Conservation (phyloP, 2,113 vertebrate species). For the Diphyllodes magnificus region DNA sequence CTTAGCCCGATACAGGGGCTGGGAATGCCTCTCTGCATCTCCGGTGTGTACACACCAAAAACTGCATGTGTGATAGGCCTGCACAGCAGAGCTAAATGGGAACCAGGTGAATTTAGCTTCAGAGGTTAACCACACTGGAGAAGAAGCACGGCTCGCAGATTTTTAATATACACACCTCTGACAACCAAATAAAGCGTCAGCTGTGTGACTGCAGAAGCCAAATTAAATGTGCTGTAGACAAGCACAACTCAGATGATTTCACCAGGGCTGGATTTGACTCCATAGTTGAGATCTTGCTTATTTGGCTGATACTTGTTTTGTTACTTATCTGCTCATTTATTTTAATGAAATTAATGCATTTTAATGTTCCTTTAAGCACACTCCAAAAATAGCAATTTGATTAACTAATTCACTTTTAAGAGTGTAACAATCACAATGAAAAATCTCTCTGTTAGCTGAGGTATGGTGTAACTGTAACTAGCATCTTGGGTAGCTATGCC, state of each 20-base stretch:
- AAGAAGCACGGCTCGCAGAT: neutral
- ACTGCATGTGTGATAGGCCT: neutral
- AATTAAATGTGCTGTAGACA: constrained; percentile 27
- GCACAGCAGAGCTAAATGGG: neutral
- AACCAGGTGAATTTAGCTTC: constrained; percentile 17
- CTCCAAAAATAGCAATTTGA: constrained; percentile 44
- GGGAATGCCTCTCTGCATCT: neutral
- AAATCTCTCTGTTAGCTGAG: constrained; percentile 13
- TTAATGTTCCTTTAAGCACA: constrained; percentile 41
- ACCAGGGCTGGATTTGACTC: neutral
- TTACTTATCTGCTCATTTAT: constrained; percentile 32
- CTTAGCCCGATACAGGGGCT: neutral
- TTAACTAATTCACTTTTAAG: constrained; percentile 16
- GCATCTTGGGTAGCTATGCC: neutral
- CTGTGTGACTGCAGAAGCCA: neutral
- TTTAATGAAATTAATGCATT: constrained; percentile 46
- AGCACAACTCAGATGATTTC: neutral
- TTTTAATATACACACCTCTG: constrained; percentile 36
- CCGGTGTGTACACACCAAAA: neutral
- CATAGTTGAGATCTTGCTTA: neutral
- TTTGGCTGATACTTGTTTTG: constrained; percentile 27
- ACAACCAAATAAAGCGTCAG: constrained; percentile 28
- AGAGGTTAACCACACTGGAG: constrained; percentile 15
- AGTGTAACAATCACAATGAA: constrained; percentile 13
- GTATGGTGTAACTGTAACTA: neutral